Evolutionary conservation across 2,888 invertebrate genomes (phyloP).

Genomic region (Cantharis lateralis): DNA sequence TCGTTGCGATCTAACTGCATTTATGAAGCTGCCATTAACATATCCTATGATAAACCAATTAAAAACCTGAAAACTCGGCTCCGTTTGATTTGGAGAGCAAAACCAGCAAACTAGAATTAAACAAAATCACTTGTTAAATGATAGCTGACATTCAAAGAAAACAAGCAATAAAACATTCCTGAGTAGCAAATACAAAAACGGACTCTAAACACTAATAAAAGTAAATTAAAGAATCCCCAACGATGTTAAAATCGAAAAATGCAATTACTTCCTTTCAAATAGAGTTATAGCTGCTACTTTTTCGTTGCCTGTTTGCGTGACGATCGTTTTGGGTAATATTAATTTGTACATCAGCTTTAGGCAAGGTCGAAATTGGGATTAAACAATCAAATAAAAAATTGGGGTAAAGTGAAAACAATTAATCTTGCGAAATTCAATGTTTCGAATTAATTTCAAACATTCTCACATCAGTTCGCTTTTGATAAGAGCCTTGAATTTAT

Average conservation of each 20-base stretch:
- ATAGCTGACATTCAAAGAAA: conserved; percentile 23
- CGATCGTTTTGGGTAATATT: conserved; percentile 40
- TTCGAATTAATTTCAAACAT: background rate
- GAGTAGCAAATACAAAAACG: conserved; percentile 38
- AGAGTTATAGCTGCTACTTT: conserved; percentile 40
- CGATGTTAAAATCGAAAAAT: conserved; percentile 47
- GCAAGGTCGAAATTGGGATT: conserved; percentile 18
- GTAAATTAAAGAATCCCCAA: conserved; percentile 45
- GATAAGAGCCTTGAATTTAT: background rate
- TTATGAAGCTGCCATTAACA: background rate
- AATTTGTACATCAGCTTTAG: conserved; percentile 25
- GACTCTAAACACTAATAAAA: conserved; percentile 45
- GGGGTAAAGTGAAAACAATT: conserved; percentile 27
- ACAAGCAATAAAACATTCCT: conserved; percentile 30
- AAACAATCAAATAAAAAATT: conserved; percentile 32
- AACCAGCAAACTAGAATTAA: conserved; percentile 20
- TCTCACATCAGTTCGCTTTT: background rate
- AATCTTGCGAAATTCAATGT: conserved; percentile 11
- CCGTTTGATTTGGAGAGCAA: background rate
- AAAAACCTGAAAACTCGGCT: background rate
- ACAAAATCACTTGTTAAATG: conserved; percentile 25
- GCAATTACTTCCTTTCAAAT: conserved; percentile 44
- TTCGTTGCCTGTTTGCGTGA: conserved; percentile 50
- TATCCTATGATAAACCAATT: background rate
- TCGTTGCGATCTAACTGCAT: background rate